These are phyloP conservation scores for Aldabrachelys gigantea DNA, from an alignment of 2,113 vertebrate species.

Conservation along the genomic window DNA sequence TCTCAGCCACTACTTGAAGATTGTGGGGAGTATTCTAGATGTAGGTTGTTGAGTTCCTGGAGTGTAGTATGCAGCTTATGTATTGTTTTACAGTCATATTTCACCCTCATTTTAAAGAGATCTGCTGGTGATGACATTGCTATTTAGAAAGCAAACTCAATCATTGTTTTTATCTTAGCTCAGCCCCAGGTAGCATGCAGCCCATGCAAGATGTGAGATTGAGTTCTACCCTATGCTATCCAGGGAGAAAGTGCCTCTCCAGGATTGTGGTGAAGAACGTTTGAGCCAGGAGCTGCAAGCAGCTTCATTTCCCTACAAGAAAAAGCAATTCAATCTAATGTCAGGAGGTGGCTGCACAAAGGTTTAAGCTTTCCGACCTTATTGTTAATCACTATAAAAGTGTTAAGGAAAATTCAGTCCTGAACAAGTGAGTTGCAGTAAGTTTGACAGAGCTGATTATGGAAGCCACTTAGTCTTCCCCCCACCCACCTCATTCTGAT, in stretches of 20 bases:
- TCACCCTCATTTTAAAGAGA: neutral
- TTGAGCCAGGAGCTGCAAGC: neutral
- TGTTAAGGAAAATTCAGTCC: neutral
- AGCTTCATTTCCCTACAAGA: neutral
- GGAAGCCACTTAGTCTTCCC: neutral
- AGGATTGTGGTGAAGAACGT: neutral
- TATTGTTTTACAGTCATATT: neutral
- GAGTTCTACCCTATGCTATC: neutral
- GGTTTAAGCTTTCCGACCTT: neutral
- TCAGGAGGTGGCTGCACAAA: neutral
- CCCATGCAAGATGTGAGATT: neutral
- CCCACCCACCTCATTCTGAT: neutral
- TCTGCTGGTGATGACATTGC: neutral
- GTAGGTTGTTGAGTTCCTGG: neutral
- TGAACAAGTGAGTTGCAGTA: neutral
- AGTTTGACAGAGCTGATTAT: neutral
- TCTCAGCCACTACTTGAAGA: neutral
- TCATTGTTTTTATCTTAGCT: neutral
- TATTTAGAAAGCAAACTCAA: neutral
- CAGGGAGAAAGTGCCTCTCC: neutral
- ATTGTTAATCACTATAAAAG: too few species aligned
- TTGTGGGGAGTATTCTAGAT: too few species aligned
- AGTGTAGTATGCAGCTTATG: neutral
- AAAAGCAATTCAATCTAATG: neutral
- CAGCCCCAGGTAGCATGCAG: neutral